Base-by-base conservation (phyloP, 2,797 vertebrate species). In the Arnoldichthys spilopterus region DNA sequence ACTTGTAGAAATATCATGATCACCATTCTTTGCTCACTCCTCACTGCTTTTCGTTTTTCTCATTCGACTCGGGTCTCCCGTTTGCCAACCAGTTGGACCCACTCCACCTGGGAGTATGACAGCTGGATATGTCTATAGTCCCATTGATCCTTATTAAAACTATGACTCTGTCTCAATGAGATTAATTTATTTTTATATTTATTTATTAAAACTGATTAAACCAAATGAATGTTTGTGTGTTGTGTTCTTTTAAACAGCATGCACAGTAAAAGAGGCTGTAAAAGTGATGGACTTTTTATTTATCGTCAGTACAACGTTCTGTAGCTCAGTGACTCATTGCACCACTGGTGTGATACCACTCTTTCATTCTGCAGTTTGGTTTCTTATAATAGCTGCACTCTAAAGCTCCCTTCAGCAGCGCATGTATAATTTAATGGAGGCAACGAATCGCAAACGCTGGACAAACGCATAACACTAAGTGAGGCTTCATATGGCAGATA, bases 151-250 rank as follows among this genome's bases (percentile, higher is more conserved):
- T 89, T 85, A 89, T 86, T 88, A 81, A 86, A 90, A 88, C 87
- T 72, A 89, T 85, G 87, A 90, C 89, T 87, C 78, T 85, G 80
- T 84, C 83, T 87, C 80, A 83, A 85, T 85, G 82, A 88, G 85
- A 88, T 91, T 87, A 89, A 93, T 88, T 88, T 93, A 92, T 93
- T 92, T 94, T 92, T 94, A 85, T 93, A 92, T 93, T 93, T 94
- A 94, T 94, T 93, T 94, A 94, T 93, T 94, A 93, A 94, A 94
- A 91, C 54, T 2, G 59, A 87, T 87, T 90, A 84, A 91, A 91
- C 86, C 75, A 83, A 72, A 84, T 34, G 18, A 9, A 8, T 3
- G 3, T 64, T 49, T 81, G 45, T 86, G 37, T 45, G 7, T 68
- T 78, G 45, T 85, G 78, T 76, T 88, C 54, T 40, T 26, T 67